Evolutionary conservation across 2,797 vertebrate genomes (phyloP), one percentile per base, ranked within the genome.

Genomic region (Cichlasoma orientale): DNA sequence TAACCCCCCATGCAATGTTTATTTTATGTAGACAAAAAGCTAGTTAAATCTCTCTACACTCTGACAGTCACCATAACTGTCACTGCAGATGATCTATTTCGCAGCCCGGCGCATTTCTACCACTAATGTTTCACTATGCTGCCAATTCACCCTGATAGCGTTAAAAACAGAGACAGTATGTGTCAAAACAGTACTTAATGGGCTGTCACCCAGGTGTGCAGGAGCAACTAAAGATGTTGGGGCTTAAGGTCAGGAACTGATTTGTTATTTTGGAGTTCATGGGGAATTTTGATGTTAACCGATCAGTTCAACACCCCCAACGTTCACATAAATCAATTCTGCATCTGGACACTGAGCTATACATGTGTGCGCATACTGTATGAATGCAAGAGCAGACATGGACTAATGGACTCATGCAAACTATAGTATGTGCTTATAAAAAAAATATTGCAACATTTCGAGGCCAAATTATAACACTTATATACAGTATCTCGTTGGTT

Each of bases 261-360:
- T 94, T 96, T 97, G 92, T 96, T 96, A 94, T 90, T 92, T 93
- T 83, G 86, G 88, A 91, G 88, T 92, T 96, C 89, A 90, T 76
- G 89, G 91, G 84, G 92, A 92, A 96, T 95, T 96, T 94, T 95
- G 94, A 96, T 95, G 93, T 87, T 80, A 90, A 88, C 91, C 95
- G 95, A 97, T 97, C 95, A 96, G 94, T 96, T 96, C 94, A 92
- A 90, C 84, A 88, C 93, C 93, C 36, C 31, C 94, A 94, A 90
- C 89, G 87, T 82, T 76, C 88, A 92, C 85, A 93, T 95, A 95
- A 95, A 97, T 96, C 94, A 96, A 94, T 93, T 95, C 87, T 93
- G 94, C 92, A 95, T 94, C 92, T 92, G 82, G 89, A 93, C 90
- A 90, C 90, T 36, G 66, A 57, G 73, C 54, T 56, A 69, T 71